Conservation (phyloP, 1,140 invertebrate genomes). For the Calycopis cecrops region DNA sequence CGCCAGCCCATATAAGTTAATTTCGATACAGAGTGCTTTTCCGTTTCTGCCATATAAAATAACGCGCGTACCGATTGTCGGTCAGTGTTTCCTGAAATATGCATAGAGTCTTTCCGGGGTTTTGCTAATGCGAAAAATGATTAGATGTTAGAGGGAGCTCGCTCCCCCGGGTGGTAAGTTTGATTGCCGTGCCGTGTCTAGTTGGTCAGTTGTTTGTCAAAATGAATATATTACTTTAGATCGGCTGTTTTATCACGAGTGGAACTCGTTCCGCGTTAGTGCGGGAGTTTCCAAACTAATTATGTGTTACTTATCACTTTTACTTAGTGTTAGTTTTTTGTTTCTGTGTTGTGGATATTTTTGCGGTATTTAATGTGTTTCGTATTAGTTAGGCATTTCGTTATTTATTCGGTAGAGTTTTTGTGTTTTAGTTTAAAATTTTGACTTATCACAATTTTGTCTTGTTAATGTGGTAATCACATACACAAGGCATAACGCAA, state of each 20-base stretch:
- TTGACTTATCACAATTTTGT: no score
- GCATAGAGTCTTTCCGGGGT: slow-evolving; percentile 58
- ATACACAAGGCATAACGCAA: no score
- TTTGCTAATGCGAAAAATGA: slow-evolving; percentile 66
- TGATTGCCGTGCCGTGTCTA: slow-evolving; percentile 61
- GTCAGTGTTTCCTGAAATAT: slow-evolving; percentile 53
- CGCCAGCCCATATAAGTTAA: slow-evolving; percentile 5
- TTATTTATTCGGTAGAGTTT: no score
- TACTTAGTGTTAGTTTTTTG: no score
- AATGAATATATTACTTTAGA: slow-evolving; percentile 63
- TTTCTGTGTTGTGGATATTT: no score
- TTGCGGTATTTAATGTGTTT: no score
- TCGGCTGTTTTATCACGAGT: slow-evolving; percentile 14
- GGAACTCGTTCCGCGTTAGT: slow-evolving; percentile 9
- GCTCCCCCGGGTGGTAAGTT: slow-evolving; percentile 57
- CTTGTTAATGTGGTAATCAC: no score
- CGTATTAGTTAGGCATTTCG: no score
- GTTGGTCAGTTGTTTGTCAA: slow-evolving; percentile 57
- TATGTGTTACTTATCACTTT: slow-evolving; percentile 3
- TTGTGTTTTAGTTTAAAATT: no score
- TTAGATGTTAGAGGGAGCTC: slow-evolving; percentile 55
- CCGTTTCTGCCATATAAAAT: slow-evolving; percentile 28
- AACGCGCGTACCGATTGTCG: slow-evolving; percentile 32
- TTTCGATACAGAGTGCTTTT: slow-evolving; percentile 20
- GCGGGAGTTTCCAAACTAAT: slow-evolving; percentile 14